phyloP scores from a whole-genome alignment of 1,140 invertebrate species.

The Drosophila kanapiae region DNA sequence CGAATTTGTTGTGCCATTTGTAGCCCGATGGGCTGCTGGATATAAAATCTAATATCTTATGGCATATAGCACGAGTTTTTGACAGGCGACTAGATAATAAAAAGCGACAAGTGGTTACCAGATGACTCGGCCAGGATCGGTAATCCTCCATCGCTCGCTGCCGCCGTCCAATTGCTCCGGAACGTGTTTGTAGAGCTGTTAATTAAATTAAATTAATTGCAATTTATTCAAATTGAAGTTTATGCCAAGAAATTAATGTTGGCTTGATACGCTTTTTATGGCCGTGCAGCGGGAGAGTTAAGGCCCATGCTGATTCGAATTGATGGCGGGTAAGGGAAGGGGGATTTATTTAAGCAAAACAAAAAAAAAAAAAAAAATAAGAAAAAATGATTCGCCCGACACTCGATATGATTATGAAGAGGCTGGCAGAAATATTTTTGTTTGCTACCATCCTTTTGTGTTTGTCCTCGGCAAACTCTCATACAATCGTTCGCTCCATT shows the following conservation, averaged over 20 bases:
- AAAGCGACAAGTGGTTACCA: constrained; percentile 66
- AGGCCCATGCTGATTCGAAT: constrained; percentile 15
- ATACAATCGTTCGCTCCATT: constrained; percentile 59
- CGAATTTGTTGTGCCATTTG: constrained; percentile 73
- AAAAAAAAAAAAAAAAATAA: no score
- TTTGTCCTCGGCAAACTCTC: constrained; percentile 27
- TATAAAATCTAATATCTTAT: constrained; percentile 71
- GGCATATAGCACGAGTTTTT: constrained; percentile 69
- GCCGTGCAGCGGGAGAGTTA: background rate
- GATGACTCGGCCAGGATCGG: constrained; percentile 41
- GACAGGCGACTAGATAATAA: constrained; percentile 76
- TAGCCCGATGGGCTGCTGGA: constrained; percentile 47
- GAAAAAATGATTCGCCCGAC: constrained; percentile 23
- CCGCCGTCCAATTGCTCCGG: constrained; percentile 33
- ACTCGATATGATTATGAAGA: constrained; percentile 32
- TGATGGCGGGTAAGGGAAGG: constrained; percentile 3
- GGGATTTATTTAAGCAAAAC: constrained; percentile 3
- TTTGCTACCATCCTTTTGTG: constrained; percentile 41
- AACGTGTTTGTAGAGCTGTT: constrained; percentile 67
- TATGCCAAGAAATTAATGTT: constrained; percentile 30
- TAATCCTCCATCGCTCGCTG: constrained; percentile 18
- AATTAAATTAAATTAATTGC: constrained; percentile 64
- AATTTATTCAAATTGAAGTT: constrained; percentile 47
- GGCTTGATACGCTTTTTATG: constrained; percentile 38
- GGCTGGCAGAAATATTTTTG: constrained; percentile 38